phyloP scores from a whole-genome alignment of 2,113 vertebrate species.

The Clarias gariepinus region DNA sequence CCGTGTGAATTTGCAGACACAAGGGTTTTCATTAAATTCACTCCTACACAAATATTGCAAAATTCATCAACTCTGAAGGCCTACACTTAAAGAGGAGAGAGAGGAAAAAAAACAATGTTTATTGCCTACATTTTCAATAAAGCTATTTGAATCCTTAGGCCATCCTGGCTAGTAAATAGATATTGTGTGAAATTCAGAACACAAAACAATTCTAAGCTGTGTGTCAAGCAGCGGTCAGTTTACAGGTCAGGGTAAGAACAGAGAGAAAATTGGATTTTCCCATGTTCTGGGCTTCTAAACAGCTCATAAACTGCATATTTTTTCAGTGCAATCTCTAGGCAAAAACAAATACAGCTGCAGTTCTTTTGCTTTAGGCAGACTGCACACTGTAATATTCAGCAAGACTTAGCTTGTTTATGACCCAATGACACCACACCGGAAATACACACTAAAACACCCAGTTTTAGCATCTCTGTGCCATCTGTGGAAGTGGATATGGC shows the following conservation, averaged over 20 bases:
- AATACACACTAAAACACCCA: slow-evolving; percentile 12
- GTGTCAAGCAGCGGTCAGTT: slow-evolving; percentile 9
- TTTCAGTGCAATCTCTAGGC: slow-evolving; percentile 5
- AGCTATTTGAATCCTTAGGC: slow-evolving; percentile 12
- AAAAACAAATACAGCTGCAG: slow-evolving; percentile 18
- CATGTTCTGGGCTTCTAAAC: neutral
- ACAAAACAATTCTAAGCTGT: neutral
- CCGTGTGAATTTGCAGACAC: neutral
- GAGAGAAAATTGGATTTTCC: neutral
- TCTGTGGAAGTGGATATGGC: slow-evolving; percentile 27
- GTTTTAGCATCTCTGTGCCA: slow-evolving; percentile 10
- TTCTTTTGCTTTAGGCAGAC: slow-evolving; percentile 29
- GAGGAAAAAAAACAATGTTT: neutral
- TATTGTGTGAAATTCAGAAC: neutral
- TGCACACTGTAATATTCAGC: slow-evolving; percentile 16
- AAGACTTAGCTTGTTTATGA: neutral
- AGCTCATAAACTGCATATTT: neutral
- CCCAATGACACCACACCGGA: slow-evolving; percentile 18
- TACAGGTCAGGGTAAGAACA: neutral
- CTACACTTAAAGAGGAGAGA: neutral
- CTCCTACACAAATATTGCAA: slow-evolving; percentile 9
- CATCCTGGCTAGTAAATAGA: neutral
- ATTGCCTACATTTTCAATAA: slow-evolving; percentile 5
- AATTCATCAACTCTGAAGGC: neutral
- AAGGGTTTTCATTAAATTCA: neutral